A percentile compares a stretch with the other conserved stretches of the same genome.
Conservation (phyloP, 2,888 invertebrate species). For the Latrodectus hesperus region DNA sequence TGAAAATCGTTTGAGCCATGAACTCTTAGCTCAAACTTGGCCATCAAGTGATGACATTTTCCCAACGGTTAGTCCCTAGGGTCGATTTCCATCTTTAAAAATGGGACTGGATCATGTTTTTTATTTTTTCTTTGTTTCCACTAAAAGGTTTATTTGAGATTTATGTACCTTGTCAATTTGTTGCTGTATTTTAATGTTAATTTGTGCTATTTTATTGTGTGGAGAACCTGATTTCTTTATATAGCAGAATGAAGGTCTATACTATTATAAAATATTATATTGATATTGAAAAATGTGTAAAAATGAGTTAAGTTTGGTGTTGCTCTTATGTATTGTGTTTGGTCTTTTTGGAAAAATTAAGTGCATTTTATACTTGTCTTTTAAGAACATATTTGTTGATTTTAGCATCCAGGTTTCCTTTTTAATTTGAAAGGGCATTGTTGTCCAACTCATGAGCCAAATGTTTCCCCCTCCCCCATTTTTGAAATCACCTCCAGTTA, state of each 20-base stretch:
- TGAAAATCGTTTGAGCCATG: slow-evolving; percentile 40
- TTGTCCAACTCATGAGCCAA: neutral
- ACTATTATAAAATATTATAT: slow-evolving; percentile 42
- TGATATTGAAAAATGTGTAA: slow-evolving; percentile 38
- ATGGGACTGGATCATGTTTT: slow-evolving; percentile 1
- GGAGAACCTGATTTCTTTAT: slow-evolving; percentile 33
- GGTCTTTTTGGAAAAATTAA: slow-evolving; percentile 30
- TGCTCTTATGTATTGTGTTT: slow-evolving; percentile 31
- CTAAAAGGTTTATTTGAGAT: slow-evolving; percentile 62
- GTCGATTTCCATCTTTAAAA: slow-evolving; percentile 21
- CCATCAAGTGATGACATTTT: neutral
- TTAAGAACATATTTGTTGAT: slow-evolving; percentile 43
- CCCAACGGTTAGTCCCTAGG: slow-evolving; percentile 4
- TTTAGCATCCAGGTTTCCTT: slow-evolving; percentile 21
- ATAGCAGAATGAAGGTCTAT: slow-evolving; percentile 22
- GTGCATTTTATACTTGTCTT: slow-evolving; percentile 24
- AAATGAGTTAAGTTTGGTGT: slow-evolving; percentile 61
- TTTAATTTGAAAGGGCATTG: neutral
- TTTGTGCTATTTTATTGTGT: slow-evolving; percentile 60
- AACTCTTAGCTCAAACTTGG: slow-evolving; percentile 12
- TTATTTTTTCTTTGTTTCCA: slow-evolving; percentile 43
- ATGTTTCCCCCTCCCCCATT: neutral
- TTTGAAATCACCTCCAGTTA: slow-evolving; percentile 18
- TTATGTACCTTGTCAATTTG: slow-evolving; percentile 60
- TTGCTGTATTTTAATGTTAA: slow-evolving; percentile 58